Conservation (phyloP, 2,113 vertebrate genomes). For the Perca schrenkii region DNA sequence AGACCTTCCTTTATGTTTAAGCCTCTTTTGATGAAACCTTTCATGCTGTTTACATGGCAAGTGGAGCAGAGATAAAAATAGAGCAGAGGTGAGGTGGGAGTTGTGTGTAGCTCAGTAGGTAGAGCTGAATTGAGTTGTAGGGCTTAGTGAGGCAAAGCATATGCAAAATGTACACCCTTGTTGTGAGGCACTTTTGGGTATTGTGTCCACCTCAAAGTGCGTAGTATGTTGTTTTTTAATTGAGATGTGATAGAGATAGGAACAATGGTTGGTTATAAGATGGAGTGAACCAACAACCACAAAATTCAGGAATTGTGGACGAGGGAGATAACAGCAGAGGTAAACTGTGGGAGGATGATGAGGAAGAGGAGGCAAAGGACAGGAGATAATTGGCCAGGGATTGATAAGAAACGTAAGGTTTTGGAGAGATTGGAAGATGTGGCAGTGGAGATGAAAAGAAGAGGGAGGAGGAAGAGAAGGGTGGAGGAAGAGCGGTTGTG, state of each 20-base stretch:
- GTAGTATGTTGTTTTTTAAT: not conserved
- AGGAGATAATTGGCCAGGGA: conserved; percentile 23
- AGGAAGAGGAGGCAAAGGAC: conserved; percentile 31
- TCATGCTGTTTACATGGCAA: not conserved
- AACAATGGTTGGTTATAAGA: not conserved
- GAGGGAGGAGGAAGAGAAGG: conserved; percentile 7
- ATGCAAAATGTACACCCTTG: not conserved
- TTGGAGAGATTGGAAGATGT: conserved; percentile 38
- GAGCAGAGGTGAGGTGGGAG: conserved; percentile 1
- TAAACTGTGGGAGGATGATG: not conserved
- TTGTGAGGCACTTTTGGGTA: not conserved
- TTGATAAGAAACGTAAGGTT: conserved; percentile 22
- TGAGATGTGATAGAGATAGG: not conserved
- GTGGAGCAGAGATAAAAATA: not conserved
- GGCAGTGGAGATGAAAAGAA: conserved; percentile 15
- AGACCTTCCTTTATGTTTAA: conserved; percentile 8
- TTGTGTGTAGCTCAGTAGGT: not conserved
- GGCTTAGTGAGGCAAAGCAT: conserved; percentile 9
- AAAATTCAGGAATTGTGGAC: not conserved
- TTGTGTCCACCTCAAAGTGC: not conserved
- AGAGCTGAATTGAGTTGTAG: not conserved
- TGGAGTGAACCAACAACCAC: not conserved
- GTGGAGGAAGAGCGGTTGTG: conserved; percentile 41
- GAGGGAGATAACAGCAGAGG: not conserved
- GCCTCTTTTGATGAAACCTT: conserved; percentile 24